Percentiles rank a stretch among this genome's conserved stretches.
Conservation (phyloP, 2,888 invertebrate genomes). For the Rhingia rostrata region DNA sequence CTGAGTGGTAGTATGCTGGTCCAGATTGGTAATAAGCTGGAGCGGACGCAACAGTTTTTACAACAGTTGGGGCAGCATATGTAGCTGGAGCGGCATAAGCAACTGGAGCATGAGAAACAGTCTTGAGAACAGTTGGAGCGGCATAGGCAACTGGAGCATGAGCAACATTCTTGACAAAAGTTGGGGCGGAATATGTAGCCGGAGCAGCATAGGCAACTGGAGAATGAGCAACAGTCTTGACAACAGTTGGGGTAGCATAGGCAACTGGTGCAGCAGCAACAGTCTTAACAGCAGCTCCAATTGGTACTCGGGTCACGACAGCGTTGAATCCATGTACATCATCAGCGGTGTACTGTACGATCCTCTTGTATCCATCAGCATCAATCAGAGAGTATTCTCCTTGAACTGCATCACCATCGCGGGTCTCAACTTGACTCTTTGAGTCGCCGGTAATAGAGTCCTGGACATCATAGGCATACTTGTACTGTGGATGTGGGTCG, state of each 20-base stretch:
- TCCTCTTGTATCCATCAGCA: slow-evolving; percentile 80
- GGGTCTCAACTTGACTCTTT: slow-evolving; percentile 80
- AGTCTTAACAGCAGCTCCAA: slow-evolving; percentile 53
- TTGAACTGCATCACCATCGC: slow-evolving; percentile 81
- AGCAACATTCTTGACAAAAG: slow-evolving; percentile 34
- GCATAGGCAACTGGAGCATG: slow-evolving; percentile 64
- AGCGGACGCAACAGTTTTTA: slow-evolving; percentile 65
- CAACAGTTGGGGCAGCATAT: slow-evolving; percentile 14
- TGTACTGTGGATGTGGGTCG: slow-evolving; percentile 78
- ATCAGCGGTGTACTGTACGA: slow-evolving; percentile 80
- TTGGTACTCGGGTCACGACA: slow-evolving; percentile 79
- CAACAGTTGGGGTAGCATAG: slow-evolving; percentile 22
- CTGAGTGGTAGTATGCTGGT: slow-evolving; percentile 23
- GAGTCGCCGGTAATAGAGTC: slow-evolving; percentile 81
- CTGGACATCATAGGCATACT: slow-evolving; percentile 81
- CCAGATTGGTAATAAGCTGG: slow-evolving; percentile 40
- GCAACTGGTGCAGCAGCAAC: slow-evolving; percentile 34
- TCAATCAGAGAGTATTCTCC: slow-evolving; percentile 81
- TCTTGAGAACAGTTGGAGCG: slow-evolving; percentile 43
- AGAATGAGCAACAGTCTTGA: too few relatives aligned
- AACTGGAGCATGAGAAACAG: background rate
- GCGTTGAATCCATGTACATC: slow-evolving; percentile 80
- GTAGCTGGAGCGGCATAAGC: slow-evolving; percentile 15
- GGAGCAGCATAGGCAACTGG: slow-evolving; percentile 45
- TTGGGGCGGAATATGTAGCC: slow-evolving; percentile 1